phyloP scores from a whole-genome alignment of 2,113 vertebrate species.

The Piaya cayana region DNA sequence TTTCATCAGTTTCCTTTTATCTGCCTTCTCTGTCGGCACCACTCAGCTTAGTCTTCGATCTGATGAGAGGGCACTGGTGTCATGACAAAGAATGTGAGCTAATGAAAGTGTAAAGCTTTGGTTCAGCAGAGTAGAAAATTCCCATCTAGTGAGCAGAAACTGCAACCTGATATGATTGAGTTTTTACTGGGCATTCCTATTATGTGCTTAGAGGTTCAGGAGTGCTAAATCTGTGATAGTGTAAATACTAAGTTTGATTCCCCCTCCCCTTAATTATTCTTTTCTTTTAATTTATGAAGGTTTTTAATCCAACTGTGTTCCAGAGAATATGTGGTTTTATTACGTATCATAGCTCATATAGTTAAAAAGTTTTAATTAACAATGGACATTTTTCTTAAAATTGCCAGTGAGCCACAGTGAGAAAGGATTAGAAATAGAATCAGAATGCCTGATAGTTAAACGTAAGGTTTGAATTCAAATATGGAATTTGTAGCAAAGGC shows the following conservation, averaged over 20 bases:
- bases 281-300: background rate
- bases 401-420: background rate
- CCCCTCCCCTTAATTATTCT: background rate
- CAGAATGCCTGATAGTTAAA: background rate
- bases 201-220: background rate
- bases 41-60: conserved; percentile 59
- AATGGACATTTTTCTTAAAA: background rate
- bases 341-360: background rate
- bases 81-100: conserved; percentile 83
- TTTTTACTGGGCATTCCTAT: background rate
- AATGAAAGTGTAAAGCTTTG: conserved; percentile 86
- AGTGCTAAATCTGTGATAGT: background rate
- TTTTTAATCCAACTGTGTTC: background rate
- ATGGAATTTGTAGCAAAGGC: background rate
- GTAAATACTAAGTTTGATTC: background rate
- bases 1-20: conserved; percentile 50
- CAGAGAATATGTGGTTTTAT: background rate
- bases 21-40: conserved; percentile 54
- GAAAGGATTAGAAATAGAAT: background rate
- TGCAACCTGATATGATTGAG: conserved; percentile 82
- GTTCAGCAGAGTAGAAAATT: conserved; percentile 86
- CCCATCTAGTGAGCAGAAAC: conserved; percentile 79
- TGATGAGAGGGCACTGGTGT: conserved; percentile 79
- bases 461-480: background rate
- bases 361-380: background rate